Percentiles rank a stretch among this genome's conserved stretches.
Evolutionary conservation across 2,888 invertebrate species (phyloP).

Genomic region (Rotaria macrura): DNA sequence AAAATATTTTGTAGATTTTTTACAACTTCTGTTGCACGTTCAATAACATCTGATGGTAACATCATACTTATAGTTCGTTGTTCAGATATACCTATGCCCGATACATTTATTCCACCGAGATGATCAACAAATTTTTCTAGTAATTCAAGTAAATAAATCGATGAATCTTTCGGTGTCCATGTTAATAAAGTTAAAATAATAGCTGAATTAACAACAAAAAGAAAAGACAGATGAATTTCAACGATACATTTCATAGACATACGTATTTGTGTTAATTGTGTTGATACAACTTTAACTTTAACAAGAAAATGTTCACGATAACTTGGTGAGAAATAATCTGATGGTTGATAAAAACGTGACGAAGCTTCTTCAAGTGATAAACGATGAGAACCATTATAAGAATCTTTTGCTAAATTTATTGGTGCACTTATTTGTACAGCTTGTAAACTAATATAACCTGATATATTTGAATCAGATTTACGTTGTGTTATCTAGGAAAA

Average conservation of each 20-base stretch:
- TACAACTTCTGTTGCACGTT: slow-evolving; percentile 30
- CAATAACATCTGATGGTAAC: slow-evolving; percentile 24
- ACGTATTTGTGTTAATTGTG: slow-evolving; percentile 91
- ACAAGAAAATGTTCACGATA: slow-evolving; percentile 22
- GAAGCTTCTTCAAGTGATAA: slow-evolving; percentile 16
- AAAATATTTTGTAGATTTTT: slow-evolving; percentile 78
- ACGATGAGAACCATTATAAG: slow-evolving; percentile 10
- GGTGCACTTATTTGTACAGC: slow-evolving; percentile 16
- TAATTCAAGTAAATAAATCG: slow-evolving; percentile 74
- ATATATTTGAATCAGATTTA: background rate
- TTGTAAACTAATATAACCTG: background rate
- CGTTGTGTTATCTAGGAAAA: slow-evolving; percentile 8
- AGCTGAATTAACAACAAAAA: slow-evolving; percentile 53
- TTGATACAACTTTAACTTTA: slow-evolving; percentile 55
- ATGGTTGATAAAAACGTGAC: slow-evolving; percentile 19
- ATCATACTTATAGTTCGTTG: background rate
- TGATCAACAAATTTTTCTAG: slow-evolving; percentile 64
- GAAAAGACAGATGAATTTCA: background rate
- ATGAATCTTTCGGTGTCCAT: slow-evolving; percentile 68
- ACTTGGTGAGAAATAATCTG: slow-evolving; percentile 11
- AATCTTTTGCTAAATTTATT: background rate
- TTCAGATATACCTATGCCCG: slow-evolving; percentile 55
- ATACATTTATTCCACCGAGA: slow-evolving; percentile 75
- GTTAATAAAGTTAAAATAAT: slow-evolving; percentile 76
- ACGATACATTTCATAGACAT: slow-evolving; percentile 35